phyloP scores from a whole-genome alignment of 2,888 invertebrate genomes.

The Cordilura impudica region DNA sequence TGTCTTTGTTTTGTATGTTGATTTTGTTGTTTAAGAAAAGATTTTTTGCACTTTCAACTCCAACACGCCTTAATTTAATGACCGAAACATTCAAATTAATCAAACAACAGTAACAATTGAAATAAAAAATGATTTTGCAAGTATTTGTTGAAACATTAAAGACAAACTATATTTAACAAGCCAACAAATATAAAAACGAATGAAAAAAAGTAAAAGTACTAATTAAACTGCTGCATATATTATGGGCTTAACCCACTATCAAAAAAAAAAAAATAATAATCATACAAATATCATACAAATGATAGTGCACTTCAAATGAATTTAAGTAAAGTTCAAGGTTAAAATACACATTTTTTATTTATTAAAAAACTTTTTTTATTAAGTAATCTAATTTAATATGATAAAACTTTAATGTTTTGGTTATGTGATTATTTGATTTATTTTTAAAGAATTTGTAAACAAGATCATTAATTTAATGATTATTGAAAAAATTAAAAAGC shows the following conservation, averaged over 20 bases:
- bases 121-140: slow-evolving; percentile 15
- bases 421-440: not conserved
- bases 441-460: not conserved
- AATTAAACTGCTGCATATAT: slow-evolving; percentile 19
- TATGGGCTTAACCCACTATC: not conserved
- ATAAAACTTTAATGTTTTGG: not conserved
- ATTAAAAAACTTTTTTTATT: slow-evolving; percentile 29
- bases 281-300: not conserved
- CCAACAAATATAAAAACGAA: not conserved
- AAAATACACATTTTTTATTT: slow-evolving; percentile 64
- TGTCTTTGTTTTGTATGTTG: not conserved
- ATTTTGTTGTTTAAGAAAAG: not conserved
- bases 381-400: slow-evolving; percentile 17
- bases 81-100: slow-evolving; percentile 28
- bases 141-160: slow-evolving; percentile 12
- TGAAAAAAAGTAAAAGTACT: slow-evolving; percentile 41
- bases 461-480: not conserved
- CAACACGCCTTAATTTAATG: slow-evolving; percentile 36
- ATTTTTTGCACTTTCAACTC: slow-evolving; percentile 21
- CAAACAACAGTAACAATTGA: slow-evolving; percentile 7
- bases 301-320: slow-evolving; percentile 27
- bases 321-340: slow-evolving; percentile 54
- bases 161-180: not conserved
- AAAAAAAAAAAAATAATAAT: not conserved
- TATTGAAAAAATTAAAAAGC: not conserved